Percentiles rank a stretch among this genome's conserved stretches.
Evolutionary conservation across 2,888 invertebrate genomes (phyloP).

Genomic region (Melipona beecheii): DNA sequence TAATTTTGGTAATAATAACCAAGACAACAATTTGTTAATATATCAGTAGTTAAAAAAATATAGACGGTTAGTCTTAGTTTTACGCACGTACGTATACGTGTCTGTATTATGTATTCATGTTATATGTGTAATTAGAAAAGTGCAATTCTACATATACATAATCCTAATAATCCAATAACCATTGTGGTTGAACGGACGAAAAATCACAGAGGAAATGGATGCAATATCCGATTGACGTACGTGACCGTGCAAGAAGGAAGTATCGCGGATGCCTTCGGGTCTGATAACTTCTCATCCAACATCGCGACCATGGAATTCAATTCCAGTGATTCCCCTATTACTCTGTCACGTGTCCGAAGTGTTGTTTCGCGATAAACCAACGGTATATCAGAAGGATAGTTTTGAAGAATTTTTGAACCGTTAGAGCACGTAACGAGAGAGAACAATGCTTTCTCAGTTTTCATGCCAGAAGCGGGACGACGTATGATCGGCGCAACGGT

Average conservation of each 20-base stretch:
- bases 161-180: too few relatives aligned
- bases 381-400: slow-evolving; percentile 36
- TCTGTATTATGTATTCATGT: too few relatives aligned
- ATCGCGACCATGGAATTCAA: slow-evolving; percentile 56
- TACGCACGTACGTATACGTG: too few relatives aligned
- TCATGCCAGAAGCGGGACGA: slow-evolving; percentile 12
- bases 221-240: slow-evolving; percentile 38
- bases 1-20: too few relatives aligned
- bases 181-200: slow-evolving; percentile 18
- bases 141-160: too few relatives aligned
- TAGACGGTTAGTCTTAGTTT: too few relatives aligned
- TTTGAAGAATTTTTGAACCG: slow-evolving; percentile 54
- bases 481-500: slow-evolving; percentile 45
- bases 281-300: slow-evolving; percentile 57
- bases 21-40: too few relatives aligned
- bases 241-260: slow-evolving; percentile 56
- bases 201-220: slow-evolving; percentile 30
- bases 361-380: slow-evolving; percentile 21
- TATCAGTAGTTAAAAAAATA: too few relatives aligned
- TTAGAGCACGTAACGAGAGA: slow-evolving; percentile 16
- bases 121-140: too few relatives aligned
- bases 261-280: slow-evolving; percentile 61
- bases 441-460: slow-evolving; percentile 31
- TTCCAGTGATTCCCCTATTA: slow-evolving; percentile 48
- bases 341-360: slow-evolving; percentile 33